These are phyloP conservation scores for Macrophya alboannulata DNA, from an alignment of 2,888 invertebrate species.

Conservation along the genomic window DNA sequence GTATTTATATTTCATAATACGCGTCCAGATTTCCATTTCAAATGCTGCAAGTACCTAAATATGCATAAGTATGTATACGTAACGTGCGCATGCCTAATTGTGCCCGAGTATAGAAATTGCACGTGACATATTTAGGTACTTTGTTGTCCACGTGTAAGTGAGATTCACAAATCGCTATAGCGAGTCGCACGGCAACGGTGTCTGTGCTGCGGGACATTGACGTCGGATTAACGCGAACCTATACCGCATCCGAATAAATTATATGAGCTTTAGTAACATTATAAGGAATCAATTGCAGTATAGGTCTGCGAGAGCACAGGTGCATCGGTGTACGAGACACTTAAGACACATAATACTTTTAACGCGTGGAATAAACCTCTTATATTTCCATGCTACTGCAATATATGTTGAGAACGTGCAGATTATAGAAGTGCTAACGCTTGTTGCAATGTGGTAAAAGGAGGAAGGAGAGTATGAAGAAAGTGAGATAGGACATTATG, in stretches of 20 bases:
- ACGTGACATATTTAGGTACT: background rate
- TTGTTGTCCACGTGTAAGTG: background rate
- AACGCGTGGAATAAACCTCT: background rate
- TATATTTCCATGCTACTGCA: too few species aligned
- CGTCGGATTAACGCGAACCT: background rate
- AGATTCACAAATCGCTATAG: background rate
- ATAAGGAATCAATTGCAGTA: background rate
- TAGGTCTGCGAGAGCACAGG: background rate
- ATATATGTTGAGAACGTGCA: too few species aligned
- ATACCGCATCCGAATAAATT: background rate
- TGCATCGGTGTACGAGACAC: background rate
- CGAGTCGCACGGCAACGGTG: background rate
- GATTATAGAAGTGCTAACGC: background rate
- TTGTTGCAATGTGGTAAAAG: background rate
- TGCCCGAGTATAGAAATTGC: background rate
- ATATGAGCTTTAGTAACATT: background rate
- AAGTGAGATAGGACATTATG: too few species aligned
- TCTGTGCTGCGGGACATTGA: background rate
- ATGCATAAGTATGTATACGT: too few species aligned
- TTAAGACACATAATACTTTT: background rate
- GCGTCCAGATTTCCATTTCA: background rate
- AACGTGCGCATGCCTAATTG: background rate
- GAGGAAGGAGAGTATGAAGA: background rate
- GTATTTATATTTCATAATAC: background rate
- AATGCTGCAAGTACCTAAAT: background rate